Evolutionary conservation across 2,113 vertebrate species (phyloP).

Genomic region (Misgurnus anguillicaudatus): DNA sequence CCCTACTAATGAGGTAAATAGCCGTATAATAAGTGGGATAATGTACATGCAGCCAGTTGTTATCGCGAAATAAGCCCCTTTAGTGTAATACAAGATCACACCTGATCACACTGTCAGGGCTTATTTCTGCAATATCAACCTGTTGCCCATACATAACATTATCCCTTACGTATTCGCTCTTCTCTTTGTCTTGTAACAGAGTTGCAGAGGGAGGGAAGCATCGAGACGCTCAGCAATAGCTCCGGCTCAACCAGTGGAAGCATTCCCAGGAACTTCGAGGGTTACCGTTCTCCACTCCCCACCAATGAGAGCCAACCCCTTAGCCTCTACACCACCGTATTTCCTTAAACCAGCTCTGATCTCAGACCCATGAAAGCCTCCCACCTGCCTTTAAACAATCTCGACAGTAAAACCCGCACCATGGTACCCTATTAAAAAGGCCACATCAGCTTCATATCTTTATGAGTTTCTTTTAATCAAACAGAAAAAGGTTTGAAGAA

Average conservation of each 20-base stretch:
- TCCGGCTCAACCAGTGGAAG: conserved; percentile 97
- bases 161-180: too few species aligned
- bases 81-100: too few species aligned
- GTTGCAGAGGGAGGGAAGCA: conserved; percentile 98
- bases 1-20: too few species aligned
- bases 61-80: too few species aligned
- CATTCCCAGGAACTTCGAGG: conserved; percentile 95
- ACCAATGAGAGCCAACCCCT: conserved; percentile 97
- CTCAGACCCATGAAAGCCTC: conserved; percentile 18
- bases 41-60: too few species aligned
- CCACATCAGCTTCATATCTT: background rate
- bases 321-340: conserved; percentile 91
- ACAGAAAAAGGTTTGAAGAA: background rate
- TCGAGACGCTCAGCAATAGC: conserved; percentile 99
- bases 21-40: too few species aligned
- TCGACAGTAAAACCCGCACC: background rate
- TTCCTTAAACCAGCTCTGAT: conserved; percentile 72
- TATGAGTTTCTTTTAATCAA: conserved; percentile 24
- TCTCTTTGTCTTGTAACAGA: conserved; percentile 70
- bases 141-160: too few species aligned
- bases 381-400: conserved; percentile 21
- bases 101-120: too few species aligned
- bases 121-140: too few species aligned
- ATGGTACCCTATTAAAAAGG: background rate
- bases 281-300: conserved; percentile 92